Evolutionary conservation across 2,888 invertebrate species (phyloP).

Genomic region (Eulithis prunata): DNA sequence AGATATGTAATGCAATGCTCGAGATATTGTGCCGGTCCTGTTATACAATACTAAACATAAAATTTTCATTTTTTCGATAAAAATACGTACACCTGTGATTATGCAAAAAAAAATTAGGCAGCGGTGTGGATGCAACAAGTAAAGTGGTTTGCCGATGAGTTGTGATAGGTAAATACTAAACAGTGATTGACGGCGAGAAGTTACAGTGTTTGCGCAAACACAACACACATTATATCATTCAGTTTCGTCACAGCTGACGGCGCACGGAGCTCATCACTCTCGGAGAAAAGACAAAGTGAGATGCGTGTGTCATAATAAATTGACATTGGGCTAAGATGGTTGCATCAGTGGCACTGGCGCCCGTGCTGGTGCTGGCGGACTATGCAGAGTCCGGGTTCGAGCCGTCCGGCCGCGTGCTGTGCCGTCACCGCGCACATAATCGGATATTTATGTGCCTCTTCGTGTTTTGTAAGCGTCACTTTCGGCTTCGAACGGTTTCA

Average conservation of each 20-base stretch:
- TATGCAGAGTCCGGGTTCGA: slow-evolving; percentile 49
- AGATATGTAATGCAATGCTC: slow-evolving; percentile 9
- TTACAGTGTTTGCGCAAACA: slow-evolving; percentile 60
- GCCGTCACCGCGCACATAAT: slow-evolving; percentile 52
- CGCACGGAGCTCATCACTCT: slow-evolving; percentile 38
- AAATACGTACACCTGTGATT: slow-evolving; percentile 11
- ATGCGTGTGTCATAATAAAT: slow-evolving; percentile 65
- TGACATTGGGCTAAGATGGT: slow-evolving; percentile 66
- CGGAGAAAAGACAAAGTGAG: slow-evolving; percentile 52
- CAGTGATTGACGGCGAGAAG: slow-evolving; percentile 44
- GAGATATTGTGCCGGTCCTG: slow-evolving; percentile 6
- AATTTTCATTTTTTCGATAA: too few relatives aligned
- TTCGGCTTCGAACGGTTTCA: slow-evolving; percentile 75
- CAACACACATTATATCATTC: slow-evolving; percentile 52
- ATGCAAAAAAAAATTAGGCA: slow-evolving; percentile 36
- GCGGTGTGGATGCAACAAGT: slow-evolving; percentile 27
- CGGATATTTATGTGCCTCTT: slow-evolving; percentile 64
- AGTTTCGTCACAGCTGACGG: slow-evolving; percentile 46
- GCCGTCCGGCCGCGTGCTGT: slow-evolving; percentile 31
- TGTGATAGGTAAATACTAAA: slow-evolving; percentile 32
- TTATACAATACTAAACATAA: not conserved
- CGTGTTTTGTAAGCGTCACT: slow-evolving; percentile 68
- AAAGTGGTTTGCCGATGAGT: slow-evolving; percentile 27
- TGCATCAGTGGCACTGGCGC: slow-evolving; percentile 56
- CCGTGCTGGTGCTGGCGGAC: not conserved